These are phyloP conservation scores for Leptogaster cylindrica DNA, from an alignment of 2,888 invertebrate genomes.

Conservation along the genomic window DNA sequence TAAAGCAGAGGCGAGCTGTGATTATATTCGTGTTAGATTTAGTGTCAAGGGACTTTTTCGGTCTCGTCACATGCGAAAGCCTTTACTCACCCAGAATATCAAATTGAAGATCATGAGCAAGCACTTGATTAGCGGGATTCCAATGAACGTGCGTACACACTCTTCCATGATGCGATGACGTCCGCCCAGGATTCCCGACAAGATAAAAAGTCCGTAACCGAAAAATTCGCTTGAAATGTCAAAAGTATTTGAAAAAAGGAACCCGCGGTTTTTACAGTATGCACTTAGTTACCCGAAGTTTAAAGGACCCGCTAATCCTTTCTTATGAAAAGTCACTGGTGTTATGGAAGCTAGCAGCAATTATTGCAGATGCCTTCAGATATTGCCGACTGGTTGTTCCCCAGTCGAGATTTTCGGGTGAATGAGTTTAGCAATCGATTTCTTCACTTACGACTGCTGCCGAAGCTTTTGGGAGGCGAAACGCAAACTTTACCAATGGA, in stretches of 20 bases:
- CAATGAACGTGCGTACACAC: background rate
- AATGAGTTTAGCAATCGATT: constrained; percentile 22
- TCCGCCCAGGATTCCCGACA: background rate
- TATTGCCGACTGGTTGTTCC: constrained; percentile 45
- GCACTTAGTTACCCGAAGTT: constrained; percentile 2
- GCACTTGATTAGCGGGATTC: constrained; percentile 72
- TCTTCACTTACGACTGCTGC: background rate
- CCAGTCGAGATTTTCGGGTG: background rate
- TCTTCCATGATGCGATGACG: background rate
- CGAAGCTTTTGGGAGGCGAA: background rate
- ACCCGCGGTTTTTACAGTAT: background rate
- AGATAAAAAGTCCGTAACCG: background rate
- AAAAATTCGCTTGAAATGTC: constrained; percentile 9
- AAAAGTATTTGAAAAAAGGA: background rate
- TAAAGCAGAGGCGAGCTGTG: no score
- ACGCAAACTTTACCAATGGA: no score
- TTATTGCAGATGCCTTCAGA: constrained; percentile 9
- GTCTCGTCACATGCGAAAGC: background rate
- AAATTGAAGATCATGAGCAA: constrained; percentile 81
- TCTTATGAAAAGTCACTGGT: background rate
- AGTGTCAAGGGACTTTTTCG: no score
- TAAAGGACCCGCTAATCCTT: background rate
- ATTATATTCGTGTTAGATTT: background rate
- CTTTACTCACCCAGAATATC: constrained; percentile 76
- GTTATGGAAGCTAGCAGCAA: background rate